Evolutionary conservation across 2,797 vertebrate genomes (phyloP).

Genomic region (Platyrinchus mystaceus): DNA sequence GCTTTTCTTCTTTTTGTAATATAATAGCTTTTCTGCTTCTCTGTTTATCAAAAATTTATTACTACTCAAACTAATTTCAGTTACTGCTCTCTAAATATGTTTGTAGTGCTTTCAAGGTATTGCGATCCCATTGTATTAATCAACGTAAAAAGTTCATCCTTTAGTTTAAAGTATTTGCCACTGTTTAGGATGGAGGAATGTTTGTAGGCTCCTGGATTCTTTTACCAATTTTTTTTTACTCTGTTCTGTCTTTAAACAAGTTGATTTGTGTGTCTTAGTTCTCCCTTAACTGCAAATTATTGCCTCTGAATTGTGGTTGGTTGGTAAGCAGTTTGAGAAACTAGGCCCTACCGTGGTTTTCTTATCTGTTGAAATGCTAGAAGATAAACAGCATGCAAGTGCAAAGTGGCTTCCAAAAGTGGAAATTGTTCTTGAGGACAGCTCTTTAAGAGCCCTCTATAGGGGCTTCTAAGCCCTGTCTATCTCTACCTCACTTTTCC

Average conservation of each 20-base stretch:
- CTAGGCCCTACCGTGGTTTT: accelerated
- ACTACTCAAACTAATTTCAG: not conserved
- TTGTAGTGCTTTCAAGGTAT: not conserved
- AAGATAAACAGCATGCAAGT: not conserved
- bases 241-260: not conserved
- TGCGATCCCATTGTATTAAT: not conserved
- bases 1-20: not conserved
- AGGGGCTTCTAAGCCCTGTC: not conserved
- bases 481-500: not conserved
- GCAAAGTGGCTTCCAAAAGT: not conserved
- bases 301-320: not conserved
- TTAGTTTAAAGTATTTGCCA: not conserved
- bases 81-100: not conserved
- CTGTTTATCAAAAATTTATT: not conserved
- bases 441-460: not conserved
- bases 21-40: not conserved
- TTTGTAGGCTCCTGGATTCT: not conserved
- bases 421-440: not conserved
- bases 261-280: not conserved
- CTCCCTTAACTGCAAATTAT: not conserved
- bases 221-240: not conserved
- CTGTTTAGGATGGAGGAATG: not conserved
- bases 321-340: not conserved
- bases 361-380: not conserved
- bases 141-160: not conserved